Conservation (phyloP, 2,113 vertebrate species). For the Ammospiza nelsoni region DNA sequence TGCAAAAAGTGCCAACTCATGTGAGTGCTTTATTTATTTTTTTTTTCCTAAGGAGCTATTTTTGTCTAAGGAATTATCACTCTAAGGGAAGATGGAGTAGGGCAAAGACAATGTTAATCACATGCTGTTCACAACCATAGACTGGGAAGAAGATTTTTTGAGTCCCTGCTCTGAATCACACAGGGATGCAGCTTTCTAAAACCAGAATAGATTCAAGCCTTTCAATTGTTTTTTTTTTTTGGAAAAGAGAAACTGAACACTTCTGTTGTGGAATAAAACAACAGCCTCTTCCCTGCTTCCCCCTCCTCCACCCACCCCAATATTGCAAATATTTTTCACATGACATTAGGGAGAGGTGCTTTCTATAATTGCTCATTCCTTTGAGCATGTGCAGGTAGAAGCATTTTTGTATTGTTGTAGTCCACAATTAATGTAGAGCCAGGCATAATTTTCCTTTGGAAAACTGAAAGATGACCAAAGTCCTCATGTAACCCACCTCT, state of each 20-base stretch:
- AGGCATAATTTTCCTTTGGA: background rate
- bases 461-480: background rate
- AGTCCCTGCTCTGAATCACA: background rate
- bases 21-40: rapidly evolving
- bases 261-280: background rate
- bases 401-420: background rate
- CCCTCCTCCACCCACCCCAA: rapidly evolving
- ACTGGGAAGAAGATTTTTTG: background rate
- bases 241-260: background rate
- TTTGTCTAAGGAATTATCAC: background rate
- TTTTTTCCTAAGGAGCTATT: background rate
- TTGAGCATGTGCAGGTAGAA: background rate
- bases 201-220: background rate
- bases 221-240: background rate
- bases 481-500: background rate
- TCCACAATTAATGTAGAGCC: background rate
- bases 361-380: background rate
- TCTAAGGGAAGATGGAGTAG: background rate
- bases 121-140: background rate
- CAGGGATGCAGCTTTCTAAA: background rate
- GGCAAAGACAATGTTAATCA: background rate
- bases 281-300: too few relatives aligned
- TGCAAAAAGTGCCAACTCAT: background rate
- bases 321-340: background rate
- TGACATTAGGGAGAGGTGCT: background rate